Base-by-base conservation (phyloP, 2,797 vertebrate species). In the Ptychadena robeensis region DNA sequence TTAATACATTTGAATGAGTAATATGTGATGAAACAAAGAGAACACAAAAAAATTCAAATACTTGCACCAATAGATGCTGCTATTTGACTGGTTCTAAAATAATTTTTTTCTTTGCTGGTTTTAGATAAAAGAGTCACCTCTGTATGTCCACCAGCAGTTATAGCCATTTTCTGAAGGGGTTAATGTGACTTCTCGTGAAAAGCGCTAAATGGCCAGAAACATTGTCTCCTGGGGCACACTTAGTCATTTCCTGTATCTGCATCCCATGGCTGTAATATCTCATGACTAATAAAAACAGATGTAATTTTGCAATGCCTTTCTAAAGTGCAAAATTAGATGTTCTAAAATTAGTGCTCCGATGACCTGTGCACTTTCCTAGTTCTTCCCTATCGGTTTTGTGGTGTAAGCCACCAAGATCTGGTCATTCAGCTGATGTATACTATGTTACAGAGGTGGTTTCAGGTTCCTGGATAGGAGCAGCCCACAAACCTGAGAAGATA, bases 231-330 rank as follows among this genome's bases (percentile, higher is more conserved):
- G 35, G 44, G 70, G n/a, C 30, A 35, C 63, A 64, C 48, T 85
- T 80, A 81, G 65, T 85, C 78, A 85, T 81, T 80, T 85, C 78
- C 78, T 80, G 53, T 25, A 40, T 40, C 38, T 68, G 9, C 59
- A 44, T 32, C 65, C 82, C 66, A 18, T 70, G 59, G 63, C 30
- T 38, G n/a, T 30, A 53, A 28, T 40, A 37, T 28, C 40, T 32
- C 27, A 67, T 48, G 71, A 74, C 37, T 61, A 9, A 28, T 76
- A 61, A 66, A n/a, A 40, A 48, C 10, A 59, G 7, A 22, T 35
- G 34, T 15, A 30, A 61, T 22, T 64, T 37, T 67, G 70, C 70
- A 57, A 67, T 66, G 73, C 15, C 27, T 53, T 11, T 76, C 72
- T 30, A 61, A 67, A 40, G 30, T 31, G 30, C 48, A 69, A 9